phyloP scores from a whole-genome alignment of 2,797 vertebrate genomes.

The Acanthurus lineatus region DNA sequence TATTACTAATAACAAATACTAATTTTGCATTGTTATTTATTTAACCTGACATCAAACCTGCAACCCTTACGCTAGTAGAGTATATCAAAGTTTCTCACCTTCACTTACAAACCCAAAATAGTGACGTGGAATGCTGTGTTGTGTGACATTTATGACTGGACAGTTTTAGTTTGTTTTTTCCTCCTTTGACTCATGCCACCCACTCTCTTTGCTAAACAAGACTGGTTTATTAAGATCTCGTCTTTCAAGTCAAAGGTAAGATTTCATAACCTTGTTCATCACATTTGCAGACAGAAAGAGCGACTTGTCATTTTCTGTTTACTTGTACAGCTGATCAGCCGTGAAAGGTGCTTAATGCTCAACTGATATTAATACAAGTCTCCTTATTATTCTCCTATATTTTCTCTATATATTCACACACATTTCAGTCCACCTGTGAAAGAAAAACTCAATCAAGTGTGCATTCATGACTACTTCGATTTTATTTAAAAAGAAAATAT shows the following conservation, averaged over 20 bases:
- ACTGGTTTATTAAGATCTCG: constrained; percentile 33
- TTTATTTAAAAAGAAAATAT: constrained; percentile 47
- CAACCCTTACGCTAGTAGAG: too few species aligned
- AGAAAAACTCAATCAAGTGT: background rate
- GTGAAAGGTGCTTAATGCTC: background rate
- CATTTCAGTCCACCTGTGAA: background rate
- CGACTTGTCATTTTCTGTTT: background rate
- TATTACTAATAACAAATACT: too few species aligned
- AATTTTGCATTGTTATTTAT: background rate
- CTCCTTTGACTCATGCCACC: constrained; percentile 60
- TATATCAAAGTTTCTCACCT: background rate
- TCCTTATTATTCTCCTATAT: background rate
- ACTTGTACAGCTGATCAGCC: background rate
- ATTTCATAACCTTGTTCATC: constrained; percentile 16
- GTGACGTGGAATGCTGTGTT: constrained; percentile 6
- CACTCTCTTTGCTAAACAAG: constrained; percentile 41
- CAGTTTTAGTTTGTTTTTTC: constrained; percentile 46
- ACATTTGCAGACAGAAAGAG: constrained; percentile 19
- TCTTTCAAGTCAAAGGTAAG: constrained; percentile 33
- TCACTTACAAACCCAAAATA: constrained; percentile 9
- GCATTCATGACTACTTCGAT: background rate
- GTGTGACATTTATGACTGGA: constrained; percentile 31
- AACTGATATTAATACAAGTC: background rate
- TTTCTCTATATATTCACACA: background rate
- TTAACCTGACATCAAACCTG: background rate